Evolutionary conservation across 1,140 invertebrate genomes (phyloP).

Genomic region (Hylaeus volcanicus): DNA sequence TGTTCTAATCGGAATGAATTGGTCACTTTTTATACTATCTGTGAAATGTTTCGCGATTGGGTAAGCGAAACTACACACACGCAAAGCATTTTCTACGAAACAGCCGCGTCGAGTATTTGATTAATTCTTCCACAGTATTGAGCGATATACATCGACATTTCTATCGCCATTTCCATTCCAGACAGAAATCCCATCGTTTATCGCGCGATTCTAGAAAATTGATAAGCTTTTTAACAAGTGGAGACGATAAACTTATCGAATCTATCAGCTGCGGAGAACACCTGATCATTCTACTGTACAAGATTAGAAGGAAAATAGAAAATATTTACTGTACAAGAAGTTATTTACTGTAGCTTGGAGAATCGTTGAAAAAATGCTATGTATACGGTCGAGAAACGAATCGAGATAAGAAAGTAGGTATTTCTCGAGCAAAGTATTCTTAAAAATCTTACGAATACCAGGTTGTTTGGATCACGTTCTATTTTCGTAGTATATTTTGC

Average conservation of each 20-base stretch:
- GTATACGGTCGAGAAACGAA: too few species aligned
- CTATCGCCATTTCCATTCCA: constrained; percentile 49
- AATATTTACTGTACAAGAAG: too few species aligned
- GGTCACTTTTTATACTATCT: too few species aligned
- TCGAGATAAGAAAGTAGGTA: too few species aligned
- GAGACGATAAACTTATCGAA: neutral
- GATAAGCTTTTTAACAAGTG: neutral
- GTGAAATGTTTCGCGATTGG: neutral
- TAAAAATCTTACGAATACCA: neutral
- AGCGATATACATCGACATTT: constrained; percentile 44
- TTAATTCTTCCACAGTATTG: constrained; percentile 35
- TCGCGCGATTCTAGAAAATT: constrained; percentile 8
- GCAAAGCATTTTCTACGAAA: neutral
- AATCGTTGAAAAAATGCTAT: too few species aligned
- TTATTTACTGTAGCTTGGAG: too few species aligned
- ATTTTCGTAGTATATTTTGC: neutral
- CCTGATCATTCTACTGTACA: too few species aligned
- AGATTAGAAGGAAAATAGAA: too few species aligned
- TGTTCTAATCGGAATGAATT: too few species aligned
- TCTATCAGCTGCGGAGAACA: too few species aligned
- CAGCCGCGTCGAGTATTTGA: neutral
- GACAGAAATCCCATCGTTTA: constrained; percentile 48
- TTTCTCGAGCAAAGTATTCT: too few species aligned
- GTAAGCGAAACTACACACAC: neutral
- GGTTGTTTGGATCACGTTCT: neutral